A percentile compares a stretch with the other conserved stretches of the same genome.
Conservation (phyloP, 2,797 vertebrate species). For the Lepus oiostolus region DNA sequence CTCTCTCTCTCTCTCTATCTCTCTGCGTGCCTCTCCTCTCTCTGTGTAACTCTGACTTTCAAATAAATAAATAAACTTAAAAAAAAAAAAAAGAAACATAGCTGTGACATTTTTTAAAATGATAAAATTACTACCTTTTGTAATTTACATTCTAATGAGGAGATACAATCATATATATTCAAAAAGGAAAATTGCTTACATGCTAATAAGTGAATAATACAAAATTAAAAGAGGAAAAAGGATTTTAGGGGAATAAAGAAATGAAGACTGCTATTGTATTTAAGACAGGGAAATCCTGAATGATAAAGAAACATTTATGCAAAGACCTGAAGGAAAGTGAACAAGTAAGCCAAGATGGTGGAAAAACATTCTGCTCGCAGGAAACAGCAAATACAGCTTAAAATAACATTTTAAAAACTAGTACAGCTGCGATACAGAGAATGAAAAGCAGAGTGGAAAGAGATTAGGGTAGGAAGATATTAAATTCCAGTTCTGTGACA, state of each 20-base stretch:
- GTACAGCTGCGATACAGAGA: background rate
- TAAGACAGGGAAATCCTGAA: background rate
- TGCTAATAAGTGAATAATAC: background rate
- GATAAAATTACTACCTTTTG: background rate
- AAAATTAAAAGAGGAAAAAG: background rate
- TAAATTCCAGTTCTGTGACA: background rate
- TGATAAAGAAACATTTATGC: background rate
- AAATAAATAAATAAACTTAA: no score
- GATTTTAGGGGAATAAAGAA: background rate
- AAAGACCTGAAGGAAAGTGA: constrained; percentile 24
- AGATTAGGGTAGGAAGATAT: constrained; percentile 14
- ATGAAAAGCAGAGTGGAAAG: background rate
- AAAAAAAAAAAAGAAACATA: no score
- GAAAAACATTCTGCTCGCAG: constrained; percentile 8
- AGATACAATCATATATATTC: background rate
- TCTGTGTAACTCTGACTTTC: no score
- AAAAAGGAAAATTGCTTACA: background rate
- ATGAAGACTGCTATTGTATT: background rate
- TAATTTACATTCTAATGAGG: background rate
- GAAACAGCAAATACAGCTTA: background rate
- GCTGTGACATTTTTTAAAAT: background rate
- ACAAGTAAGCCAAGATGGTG: background rate
- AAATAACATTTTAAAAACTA: constrained; percentile 20
- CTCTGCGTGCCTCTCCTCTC: no score
- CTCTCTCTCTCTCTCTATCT: no score